A percentile compares a stretch with the other conserved stretches of the same genome.
These are phyloP conservation scores for Syrrhaptes paradoxus DNA, from an alignment of 2,113 vertebrate genomes.

Conservation along the genomic window DNA sequence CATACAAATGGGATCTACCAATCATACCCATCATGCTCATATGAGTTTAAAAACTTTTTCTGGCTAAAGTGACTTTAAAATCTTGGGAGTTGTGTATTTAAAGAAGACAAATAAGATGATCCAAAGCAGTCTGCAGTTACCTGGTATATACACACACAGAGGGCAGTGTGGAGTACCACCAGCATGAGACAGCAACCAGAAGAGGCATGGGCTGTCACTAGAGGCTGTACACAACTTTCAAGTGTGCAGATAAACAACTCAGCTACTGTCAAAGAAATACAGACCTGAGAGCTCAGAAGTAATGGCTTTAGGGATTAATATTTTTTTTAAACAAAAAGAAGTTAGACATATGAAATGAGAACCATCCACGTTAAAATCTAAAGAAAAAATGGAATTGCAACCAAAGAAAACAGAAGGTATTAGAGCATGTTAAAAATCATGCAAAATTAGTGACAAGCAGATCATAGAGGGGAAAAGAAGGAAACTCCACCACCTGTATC, in stretches of 20 bases:
- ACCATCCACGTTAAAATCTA: neutral
- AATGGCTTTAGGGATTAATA: neutral
- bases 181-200: neutral
- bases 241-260: neutral
- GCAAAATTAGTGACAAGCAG: neutral
- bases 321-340: neutral
- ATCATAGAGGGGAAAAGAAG: neutral
- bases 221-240: neutral
- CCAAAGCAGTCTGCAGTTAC: neutral
- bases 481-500: neutral
- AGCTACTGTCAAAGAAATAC: neutral
- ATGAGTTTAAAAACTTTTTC: neutral
- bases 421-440: neutral
- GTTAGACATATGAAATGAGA: neutral
- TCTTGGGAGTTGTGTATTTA: neutral
- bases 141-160: neutral
- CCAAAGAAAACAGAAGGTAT: neutral
- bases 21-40: rapidly evolving
- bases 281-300: neutral
- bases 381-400: neutral
- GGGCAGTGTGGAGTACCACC: neutral
- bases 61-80: neutral
- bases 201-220: neutral
- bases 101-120: neutral
- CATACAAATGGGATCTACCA: neutral